phyloP scores from a whole-genome alignment of 1,140 invertebrate species.

The Ptiloglossa arizonensis region DNA sequence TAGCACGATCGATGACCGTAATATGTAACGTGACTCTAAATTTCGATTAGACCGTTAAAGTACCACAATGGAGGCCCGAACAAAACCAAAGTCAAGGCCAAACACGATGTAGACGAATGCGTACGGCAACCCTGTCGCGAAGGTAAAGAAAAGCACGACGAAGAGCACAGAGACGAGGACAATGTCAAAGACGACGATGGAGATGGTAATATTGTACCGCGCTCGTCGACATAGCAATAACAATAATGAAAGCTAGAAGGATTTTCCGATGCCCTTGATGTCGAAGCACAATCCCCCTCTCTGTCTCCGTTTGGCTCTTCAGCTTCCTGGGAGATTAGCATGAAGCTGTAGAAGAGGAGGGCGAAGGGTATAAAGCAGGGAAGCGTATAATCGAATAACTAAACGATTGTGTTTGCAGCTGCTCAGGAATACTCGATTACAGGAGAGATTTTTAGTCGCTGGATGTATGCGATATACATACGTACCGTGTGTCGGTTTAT shows the following conservation, averaged over 20 bases:
- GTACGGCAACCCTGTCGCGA: background rate
- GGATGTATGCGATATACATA: slow-evolving; percentile 7
- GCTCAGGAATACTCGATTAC: slow-evolving; percentile 46
- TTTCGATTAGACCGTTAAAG: background rate
- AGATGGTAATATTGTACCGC: slow-evolving; percentile 49
- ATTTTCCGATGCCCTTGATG: slow-evolving; percentile 69
- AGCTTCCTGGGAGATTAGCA: slow-evolving; percentile 71
- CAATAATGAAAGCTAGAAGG: slow-evolving; percentile 74
- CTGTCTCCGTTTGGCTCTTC: slow-evolving; percentile 59
- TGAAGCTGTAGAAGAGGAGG: slow-evolving; percentile 53
- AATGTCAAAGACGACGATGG: slow-evolving; percentile 45
- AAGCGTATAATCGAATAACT: slow-evolving; percentile 65
- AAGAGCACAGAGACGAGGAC: slow-evolving; percentile 23
- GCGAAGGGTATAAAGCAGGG: slow-evolving; percentile 47
- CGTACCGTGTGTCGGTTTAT: too few species aligned
- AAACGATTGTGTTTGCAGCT: slow-evolving; percentile 67
- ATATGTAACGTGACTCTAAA: background rate
- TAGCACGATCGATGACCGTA: background rate
- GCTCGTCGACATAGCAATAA: slow-evolving; percentile 68
- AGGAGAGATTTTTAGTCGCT: slow-evolving; percentile 36
- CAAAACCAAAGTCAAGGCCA: slow-evolving; percentile 1
- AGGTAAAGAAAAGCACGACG: slow-evolving; percentile 1
- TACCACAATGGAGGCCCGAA: background rate
- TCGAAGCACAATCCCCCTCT: slow-evolving; percentile 51
- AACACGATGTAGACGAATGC: background rate